These are phyloP conservation scores for Helicolenus hilgendorfi DNA, from an alignment of 2,797 vertebrate species.

Conservation along the genomic window DNA sequence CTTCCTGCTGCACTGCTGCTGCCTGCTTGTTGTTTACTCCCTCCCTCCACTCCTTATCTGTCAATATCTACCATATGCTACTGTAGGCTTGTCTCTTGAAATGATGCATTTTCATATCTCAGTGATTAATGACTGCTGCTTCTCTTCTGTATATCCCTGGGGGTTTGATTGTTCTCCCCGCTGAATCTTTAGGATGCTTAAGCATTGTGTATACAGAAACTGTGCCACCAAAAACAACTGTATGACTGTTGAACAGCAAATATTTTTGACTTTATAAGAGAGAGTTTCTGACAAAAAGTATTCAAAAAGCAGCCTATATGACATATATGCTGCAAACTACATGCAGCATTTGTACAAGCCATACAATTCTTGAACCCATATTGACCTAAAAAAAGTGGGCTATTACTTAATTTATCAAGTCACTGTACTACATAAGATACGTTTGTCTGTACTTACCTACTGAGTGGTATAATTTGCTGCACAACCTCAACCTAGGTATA, in stretches of 20 bases:
- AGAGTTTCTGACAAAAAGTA: background rate
- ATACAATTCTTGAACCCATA: too few relatives aligned
- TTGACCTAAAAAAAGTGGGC: too few relatives aligned
- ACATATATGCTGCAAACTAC: background rate
- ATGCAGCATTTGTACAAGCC: background rate
- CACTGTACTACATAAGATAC: too few relatives aligned
- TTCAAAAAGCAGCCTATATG: background rate
- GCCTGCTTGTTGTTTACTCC: conserved; percentile 19
- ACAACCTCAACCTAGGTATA: too few relatives aligned
- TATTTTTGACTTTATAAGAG: background rate
- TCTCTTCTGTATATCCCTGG: conserved; percentile 16
- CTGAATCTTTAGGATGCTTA: conserved; percentile 9
- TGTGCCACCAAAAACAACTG: conserved; percentile 14
- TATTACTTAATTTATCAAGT: too few relatives aligned
- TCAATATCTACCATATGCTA: conserved; percentile 49
- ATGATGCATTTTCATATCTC: conserved; percentile 53
- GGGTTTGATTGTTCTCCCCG: conserved; percentile 48
- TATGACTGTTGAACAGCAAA: background rate
- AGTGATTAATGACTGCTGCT: conserved; percentile 54
- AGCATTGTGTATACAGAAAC: background rate
- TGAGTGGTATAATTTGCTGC: too few relatives aligned
- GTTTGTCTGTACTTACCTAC: too few relatives aligned
- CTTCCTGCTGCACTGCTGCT: background rate
- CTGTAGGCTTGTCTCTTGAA: conserved; percentile 26
- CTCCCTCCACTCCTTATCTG: background rate